Conservation (phyloP, 2,113 vertebrate genomes). For the Leptosomus discolor region DNA sequence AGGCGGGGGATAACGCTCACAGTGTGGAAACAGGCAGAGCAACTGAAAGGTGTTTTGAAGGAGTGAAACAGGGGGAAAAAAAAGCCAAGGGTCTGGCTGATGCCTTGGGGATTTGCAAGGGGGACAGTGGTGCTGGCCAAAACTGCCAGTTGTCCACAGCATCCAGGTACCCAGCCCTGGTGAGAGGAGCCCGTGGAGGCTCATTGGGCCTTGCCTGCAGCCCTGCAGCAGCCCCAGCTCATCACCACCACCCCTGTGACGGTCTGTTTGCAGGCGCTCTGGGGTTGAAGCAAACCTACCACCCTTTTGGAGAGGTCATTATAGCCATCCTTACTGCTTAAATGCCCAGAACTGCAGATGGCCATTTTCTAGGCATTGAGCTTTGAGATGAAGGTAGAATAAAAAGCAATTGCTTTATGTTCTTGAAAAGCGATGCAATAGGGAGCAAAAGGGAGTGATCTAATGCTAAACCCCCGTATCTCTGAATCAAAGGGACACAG, state of each 20-base stretch:
- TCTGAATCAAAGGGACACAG: background rate
- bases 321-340: background rate
- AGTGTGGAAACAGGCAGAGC: background rate
- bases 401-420: background rate
- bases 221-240: background rate
- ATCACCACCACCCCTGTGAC: accelerated
- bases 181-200: background rate
- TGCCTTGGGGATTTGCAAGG: background rate
- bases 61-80: accelerated
- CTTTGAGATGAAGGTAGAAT: background rate
- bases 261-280: background rate
- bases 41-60: background rate
- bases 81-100: background rate
- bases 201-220: background rate
- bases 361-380: background rate
- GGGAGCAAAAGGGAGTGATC: background rate
- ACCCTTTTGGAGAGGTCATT: background rate
- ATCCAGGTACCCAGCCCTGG: background rate
- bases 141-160: background rate
- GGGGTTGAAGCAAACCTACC: background rate
- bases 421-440: background rate
- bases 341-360: background rate
- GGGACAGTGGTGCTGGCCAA: background rate
- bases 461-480: background rate
- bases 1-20: background rate